Evolutionary conservation across 2,113 vertebrate species (phyloP).

Genomic region (Lucifuga dentata): DNA sequence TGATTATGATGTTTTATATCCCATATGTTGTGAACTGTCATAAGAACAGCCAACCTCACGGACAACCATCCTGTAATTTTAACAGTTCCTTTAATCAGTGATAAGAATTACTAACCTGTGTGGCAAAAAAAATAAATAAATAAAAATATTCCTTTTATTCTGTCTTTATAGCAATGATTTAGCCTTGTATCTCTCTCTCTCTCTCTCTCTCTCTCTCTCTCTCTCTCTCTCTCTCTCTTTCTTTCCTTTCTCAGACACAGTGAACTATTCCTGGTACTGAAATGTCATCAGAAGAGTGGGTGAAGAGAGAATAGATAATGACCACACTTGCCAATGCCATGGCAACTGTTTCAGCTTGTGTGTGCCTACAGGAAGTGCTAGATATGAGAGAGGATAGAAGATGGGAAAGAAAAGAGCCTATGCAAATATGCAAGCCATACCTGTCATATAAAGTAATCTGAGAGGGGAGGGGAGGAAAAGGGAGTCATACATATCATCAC

Average conservation of each 20-base stretch:
- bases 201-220: background rate
- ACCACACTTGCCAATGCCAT: constrained; percentile 74
- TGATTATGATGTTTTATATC: background rate
- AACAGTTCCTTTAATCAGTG: background rate
- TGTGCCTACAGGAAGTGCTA: constrained; percentile 29
- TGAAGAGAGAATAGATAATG: constrained; percentile 57
- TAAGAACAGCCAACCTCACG: background rate
- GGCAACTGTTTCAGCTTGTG: constrained; percentile 70
- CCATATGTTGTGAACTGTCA: background rate
- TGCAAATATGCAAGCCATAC: constrained; percentile 56
- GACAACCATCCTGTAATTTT: constrained; percentile 3
- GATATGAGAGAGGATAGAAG: constrained; percentile 31
- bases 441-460: constrained; percentile 51
- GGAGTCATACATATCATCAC: constrained; percentile 24
- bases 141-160: background rate
- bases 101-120: background rate
- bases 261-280: constrained; percentile 52
- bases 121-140: background rate
- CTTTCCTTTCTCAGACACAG: constrained; percentile 35
- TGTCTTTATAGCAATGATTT: background rate
- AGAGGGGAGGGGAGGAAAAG: background rate
- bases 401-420: constrained; percentile 28
- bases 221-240: constrained; percentile 10
- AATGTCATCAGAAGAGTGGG: constrained; percentile 67
- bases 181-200: background rate